These are phyloP conservation scores for Metopolophium dirhodum DNA, from an alignment of 1,140 invertebrate genomes.

Conservation along the genomic window DNA sequence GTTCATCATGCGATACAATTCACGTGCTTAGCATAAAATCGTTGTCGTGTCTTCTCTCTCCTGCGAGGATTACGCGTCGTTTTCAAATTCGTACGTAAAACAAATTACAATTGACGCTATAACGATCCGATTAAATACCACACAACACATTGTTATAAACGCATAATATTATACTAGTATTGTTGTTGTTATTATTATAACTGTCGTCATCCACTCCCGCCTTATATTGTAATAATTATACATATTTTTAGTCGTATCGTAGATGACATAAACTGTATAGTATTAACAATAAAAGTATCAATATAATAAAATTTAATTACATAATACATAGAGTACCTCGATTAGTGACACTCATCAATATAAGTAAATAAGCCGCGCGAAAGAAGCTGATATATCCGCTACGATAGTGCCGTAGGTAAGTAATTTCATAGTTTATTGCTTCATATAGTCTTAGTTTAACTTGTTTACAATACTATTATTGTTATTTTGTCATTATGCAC, in stretches of 20 bases:
- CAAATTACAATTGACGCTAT: not conserved
- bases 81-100: not conserved
- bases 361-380: conserved; percentile 7
- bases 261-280: not conserved
- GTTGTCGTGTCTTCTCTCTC: conserved; percentile 11
- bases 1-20: conserved; percentile 15
- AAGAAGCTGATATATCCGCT: conserved; percentile 21
- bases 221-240: conserved; percentile 2
- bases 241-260: not conserved
- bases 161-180: not conserved
- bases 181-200: not conserved
- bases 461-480: conserved; percentile 8
- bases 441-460: not conserved
- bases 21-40: conserved; percentile 6
- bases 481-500: conserved; percentile 2
- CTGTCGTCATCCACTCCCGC: not conserved
- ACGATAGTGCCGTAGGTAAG: conserved; percentile 33
- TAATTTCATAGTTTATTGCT: conserved; percentile 30
- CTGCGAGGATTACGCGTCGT: not conserved
- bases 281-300: not conserved
- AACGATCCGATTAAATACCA: not conserved
- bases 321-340: not conserved
- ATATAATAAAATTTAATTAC: not conserved
- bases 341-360: not conserved
- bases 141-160: not conserved